Evolutionary conservation across 2,888 invertebrate species (phyloP), one percentile per base, ranked within the genome.

Genomic region (Alcis repandata): DNA sequence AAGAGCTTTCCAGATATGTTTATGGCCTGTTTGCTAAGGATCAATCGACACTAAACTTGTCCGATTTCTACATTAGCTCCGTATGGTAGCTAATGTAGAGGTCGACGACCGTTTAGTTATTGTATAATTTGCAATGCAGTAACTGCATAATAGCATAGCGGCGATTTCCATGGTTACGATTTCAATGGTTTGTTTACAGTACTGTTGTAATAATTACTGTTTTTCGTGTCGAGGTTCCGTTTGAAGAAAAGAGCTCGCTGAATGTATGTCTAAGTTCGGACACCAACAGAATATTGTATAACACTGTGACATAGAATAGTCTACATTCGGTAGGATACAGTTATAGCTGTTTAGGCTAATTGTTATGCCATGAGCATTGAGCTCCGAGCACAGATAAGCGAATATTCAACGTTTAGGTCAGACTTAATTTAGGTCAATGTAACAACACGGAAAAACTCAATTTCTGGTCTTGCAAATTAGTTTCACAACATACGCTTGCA

Each of bases 121-220:
- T 36, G 54, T 20, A 46, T 63, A 60, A 65, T 65, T 60, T 59
- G 51, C 64, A 64, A 54, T 64, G 38, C 60, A 65, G 59, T 32
- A 27, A 32, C 54, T 54, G 63, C 65, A 60, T 54, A 63, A 46
- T 58, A 38, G 45, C 45, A 33, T 48, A 10, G 33, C 36, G 49
- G 17, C 59, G 43, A 60, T 65, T 46, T 20, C 51, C 51, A 60
- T 56, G 56, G 59, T 11, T 20, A 63, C 63, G 0, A 20, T 40
- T 51, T 36, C 22, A 53, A 46, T 36, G 11, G 59, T 36, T 15
- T 9, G 27, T 27, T 27, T 27, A 27, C 27, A 27, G 15, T 33
- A 36, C 54, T 38, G 19, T 53, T 40, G 8, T 48, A 32, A 40
- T 60, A 11, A 8, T 8, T 49, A n/a, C 11, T 49, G 19, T 22